A percentile compares a stretch with the other conserved stretches of the same genome.
These are phyloP conservation scores for Microtus montanus DNA, from an alignment of 2,113 vertebrate species.

Conservation along the genomic window DNA sequence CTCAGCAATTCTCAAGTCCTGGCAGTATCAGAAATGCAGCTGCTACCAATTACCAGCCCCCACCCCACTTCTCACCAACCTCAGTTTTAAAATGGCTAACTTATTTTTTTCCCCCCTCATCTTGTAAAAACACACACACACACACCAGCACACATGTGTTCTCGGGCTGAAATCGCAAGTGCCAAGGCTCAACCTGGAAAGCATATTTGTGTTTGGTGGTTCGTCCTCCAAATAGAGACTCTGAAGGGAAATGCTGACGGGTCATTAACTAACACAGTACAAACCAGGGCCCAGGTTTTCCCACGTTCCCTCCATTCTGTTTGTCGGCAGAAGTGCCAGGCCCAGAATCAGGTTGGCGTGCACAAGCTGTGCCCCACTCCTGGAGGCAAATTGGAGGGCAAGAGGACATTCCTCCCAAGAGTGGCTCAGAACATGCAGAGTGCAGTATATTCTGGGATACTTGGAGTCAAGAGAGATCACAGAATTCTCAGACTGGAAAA, in stretches of 20 bases:
- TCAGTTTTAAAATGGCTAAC: conserved; percentile 83
- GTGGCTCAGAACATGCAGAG: neutral
- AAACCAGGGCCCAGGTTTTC: conserved; percentile 79
- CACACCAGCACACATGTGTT: conserved; percentile 81
- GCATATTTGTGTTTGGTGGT: conserved; percentile 84
- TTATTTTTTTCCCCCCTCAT: conserved; percentile 51
- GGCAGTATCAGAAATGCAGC: conserved; percentile 85
- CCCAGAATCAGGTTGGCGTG: conserved; percentile 42
- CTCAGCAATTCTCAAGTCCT: conserved; percentile 86
- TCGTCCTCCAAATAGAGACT: conserved; percentile 82
- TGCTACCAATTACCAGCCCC: conserved; percentile 84
- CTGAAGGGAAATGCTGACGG: conserved; percentile 86
- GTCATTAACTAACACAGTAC: conserved; percentile 84
- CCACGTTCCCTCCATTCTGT: conserved; percentile 83
- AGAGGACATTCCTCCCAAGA: conserved; percentile 20
- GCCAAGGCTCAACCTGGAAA: conserved; percentile 83
- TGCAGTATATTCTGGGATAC: neutral
- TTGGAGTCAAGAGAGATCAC: neutral
- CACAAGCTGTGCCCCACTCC: neutral
- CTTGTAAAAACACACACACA: conserved; percentile 82
- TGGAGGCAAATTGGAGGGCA: conserved; percentile 32
- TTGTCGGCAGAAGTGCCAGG: conserved; percentile 81
- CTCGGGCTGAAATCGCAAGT: conserved; percentile 85
- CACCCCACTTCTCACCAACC: conserved; percentile 76
- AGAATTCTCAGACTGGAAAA: neutral